phyloP scores from a whole-genome alignment of 1,140 invertebrate genomes.

The Neotoxoptera formosana region DNA sequence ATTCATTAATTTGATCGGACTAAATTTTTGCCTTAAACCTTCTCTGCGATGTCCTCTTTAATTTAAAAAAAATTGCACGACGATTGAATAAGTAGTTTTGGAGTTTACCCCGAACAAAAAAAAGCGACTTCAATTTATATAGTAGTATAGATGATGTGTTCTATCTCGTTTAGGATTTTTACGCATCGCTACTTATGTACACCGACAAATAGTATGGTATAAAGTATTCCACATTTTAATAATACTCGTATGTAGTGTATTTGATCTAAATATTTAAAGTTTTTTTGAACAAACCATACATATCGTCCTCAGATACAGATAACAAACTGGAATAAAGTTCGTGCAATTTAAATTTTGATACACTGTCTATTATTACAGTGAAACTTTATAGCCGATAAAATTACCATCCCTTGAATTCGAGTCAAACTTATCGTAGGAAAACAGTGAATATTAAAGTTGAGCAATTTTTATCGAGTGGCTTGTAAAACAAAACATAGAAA shows the following conservation, averaged over 20 bases:
- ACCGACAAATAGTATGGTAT: neutral
- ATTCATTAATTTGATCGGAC: no score
- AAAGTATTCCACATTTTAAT: neutral
- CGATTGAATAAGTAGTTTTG: no score
- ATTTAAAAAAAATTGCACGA: no score
- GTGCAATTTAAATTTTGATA: conserved; percentile 1
- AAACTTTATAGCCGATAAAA: neutral
- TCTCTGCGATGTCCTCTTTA: no score
- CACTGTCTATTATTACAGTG: neutral
- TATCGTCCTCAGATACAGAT: neutral
- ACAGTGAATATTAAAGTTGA: neutral
- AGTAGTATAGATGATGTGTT: no score
- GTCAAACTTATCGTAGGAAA: neutral
- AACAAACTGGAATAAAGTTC: neutral
- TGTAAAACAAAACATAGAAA: neutral
- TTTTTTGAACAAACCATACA: neutral
- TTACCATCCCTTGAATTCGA: neutral
- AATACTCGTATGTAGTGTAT: neutral
- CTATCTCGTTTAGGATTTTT: neutral
- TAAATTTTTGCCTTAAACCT: no score
- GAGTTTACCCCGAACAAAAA: no score
- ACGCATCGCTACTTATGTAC: neutral
- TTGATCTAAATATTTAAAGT: neutral
- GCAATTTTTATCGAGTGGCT: neutral
- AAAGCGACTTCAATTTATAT: no score